Evolutionary conservation across 2,888 invertebrate species (phyloP).

Genomic region (Pyrocoelia pectoralis): DNA sequence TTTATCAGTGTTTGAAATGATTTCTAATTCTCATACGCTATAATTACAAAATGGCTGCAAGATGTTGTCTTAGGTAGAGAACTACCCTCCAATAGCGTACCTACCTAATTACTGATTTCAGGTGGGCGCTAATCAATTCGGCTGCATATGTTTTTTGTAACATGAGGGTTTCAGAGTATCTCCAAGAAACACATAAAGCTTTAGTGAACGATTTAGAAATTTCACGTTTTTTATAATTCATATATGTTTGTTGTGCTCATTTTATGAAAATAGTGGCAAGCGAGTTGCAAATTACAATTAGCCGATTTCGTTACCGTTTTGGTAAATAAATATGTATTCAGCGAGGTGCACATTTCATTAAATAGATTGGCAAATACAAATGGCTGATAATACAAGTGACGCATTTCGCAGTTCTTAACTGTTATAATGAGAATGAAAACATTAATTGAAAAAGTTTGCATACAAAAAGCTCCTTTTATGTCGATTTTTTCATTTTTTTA

Average conservation of each 20-base stretch:
- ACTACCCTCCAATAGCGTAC: background rate
- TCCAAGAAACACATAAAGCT: background rate
- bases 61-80: background rate
- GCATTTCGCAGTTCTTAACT: background rate
- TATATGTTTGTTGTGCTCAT: conserved; percentile 8
- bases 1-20: conserved; percentile 3
- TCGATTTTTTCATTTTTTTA: background rate
- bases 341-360: background rate
- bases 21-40: conserved; percentile 1
- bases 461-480: background rate
- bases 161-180: background rate
- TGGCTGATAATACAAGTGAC: background rate
- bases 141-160: background rate
- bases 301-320: background rate
- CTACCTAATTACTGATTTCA: conserved; percentile 3
- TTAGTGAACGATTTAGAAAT: background rate
- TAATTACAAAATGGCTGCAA: background rate
- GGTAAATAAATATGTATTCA: background rate
- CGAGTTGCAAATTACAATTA: background rate
- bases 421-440: background rate
- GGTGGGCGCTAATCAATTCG: conserved; percentile 4
- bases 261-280: conserved; percentile 10
- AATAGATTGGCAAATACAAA: background rate
- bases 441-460: background rate
- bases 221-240: background rate